Conservation (phyloP, 23 tunicate species). For the Ciona savignyi region DNA sequence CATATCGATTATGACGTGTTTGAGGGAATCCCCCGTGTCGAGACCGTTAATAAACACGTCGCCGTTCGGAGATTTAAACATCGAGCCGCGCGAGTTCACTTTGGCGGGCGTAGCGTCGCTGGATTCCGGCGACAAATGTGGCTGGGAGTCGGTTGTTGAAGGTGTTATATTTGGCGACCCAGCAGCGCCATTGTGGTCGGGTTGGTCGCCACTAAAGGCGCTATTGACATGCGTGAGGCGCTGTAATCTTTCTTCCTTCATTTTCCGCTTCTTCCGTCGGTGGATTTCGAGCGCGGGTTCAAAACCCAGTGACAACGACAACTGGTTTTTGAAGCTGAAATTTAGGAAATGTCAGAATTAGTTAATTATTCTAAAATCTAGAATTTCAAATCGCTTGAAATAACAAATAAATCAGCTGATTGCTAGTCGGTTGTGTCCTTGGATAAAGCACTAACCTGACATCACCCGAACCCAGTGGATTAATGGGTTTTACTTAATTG, state of each 20-base stretch:
- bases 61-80: neutral
- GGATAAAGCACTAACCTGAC: no score
- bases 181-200: neutral
- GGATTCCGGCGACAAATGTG: no score
- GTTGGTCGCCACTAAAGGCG: neutral
- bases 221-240: slow-evolving; percentile 3
- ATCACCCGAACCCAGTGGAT: no score
- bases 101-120: no score
- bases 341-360: neutral
- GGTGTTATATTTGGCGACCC: neutral
- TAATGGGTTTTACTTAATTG: no score
- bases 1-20: slow-evolving; percentile 61
- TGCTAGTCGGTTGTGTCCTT: no score
- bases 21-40: neutral
- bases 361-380: no score
- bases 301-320: slow-evolving; percentile 32
- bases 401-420: no score
- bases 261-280: slow-evolving; percentile 20
- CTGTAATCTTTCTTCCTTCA: slow-evolving; percentile 5
- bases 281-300: slow-evolving; percentile 29
- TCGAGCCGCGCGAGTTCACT: neutral
- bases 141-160: neutral
- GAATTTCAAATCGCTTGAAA: no score
- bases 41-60: neutral
- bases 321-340: slow-evolving; percentile 23